Percentiles rank a stretch among this genome's conserved stretches.
Conservation (phyloP, 2,888 invertebrate genomes). For the Sarcophaga caerulescens region DNA sequence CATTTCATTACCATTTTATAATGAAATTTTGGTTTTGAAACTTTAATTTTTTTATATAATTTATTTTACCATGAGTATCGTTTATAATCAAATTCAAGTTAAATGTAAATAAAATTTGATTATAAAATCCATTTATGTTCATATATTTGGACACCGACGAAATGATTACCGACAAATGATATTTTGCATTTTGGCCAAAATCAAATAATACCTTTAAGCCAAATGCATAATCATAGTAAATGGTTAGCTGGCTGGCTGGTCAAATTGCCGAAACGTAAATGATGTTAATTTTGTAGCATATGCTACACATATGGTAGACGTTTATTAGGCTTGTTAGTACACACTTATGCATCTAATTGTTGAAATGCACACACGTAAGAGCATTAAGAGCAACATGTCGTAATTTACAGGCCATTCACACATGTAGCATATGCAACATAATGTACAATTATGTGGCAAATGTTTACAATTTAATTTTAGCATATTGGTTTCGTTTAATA, state of each 20-base stretch:
- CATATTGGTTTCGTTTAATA: no score
- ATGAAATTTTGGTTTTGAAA: slow-evolving; percentile 15
- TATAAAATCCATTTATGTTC: slow-evolving; percentile 15
- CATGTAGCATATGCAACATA: background rate
- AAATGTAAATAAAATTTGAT: slow-evolving; percentile 27
- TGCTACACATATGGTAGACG: background rate
- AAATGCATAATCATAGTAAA: slow-evolving; percentile 28
- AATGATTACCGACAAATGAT: background rate
- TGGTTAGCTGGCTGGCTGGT: background rate
- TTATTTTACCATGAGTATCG: background rate
- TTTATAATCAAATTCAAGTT: background rate
- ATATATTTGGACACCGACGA: no score
- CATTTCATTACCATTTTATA: slow-evolving; percentile 16
- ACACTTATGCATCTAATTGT: background rate
- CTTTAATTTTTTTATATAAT: background rate
- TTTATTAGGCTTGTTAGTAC: background rate
- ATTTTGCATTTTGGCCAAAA: slow-evolving; percentile 1
- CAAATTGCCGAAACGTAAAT: background rate
- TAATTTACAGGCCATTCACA: background rate
- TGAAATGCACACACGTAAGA: background rate
- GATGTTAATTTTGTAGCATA: slow-evolving; percentile 24
- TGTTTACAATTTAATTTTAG: slow-evolving; percentile 56
- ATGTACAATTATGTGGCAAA: slow-evolving; percentile 2
- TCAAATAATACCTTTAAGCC: slow-evolving; percentile 4
- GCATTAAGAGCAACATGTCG: background rate